Conservation (phyloP, 1,140 invertebrate species). For the Megalonaias nervosa region DNA sequence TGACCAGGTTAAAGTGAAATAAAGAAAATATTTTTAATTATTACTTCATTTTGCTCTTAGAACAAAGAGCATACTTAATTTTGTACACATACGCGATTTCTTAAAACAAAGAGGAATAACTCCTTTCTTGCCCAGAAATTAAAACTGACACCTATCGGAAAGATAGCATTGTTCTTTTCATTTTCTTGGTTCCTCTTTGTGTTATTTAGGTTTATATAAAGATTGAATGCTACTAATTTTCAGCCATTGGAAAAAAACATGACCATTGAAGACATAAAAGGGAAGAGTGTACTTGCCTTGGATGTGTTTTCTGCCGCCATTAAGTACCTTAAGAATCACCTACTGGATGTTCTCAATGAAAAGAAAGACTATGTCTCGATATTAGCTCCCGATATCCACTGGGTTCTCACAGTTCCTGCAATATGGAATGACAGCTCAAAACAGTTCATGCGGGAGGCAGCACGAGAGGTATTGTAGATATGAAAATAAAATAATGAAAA, state of each 20-base stretch:
- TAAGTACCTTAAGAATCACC: slow-evolving; percentile 3
- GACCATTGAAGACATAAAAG: slow-evolving; percentile 21
- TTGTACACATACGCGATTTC: too few relatives aligned
- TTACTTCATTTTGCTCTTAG: too few relatives aligned
- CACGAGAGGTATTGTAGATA: slow-evolving; percentile 7
- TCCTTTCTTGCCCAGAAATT: too few relatives aligned
- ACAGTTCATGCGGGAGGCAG: slow-evolving; percentile 30
- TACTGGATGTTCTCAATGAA: slow-evolving; percentile 1
- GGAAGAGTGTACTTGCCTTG: slow-evolving; percentile 21
- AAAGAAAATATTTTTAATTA: too few relatives aligned
- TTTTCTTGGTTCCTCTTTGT: too few relatives aligned
- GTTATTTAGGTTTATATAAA: too few relatives aligned
- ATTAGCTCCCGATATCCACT: slow-evolving; percentile 11
- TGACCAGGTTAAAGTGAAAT: too few relatives aligned
- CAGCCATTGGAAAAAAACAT: slow-evolving; percentile 25
- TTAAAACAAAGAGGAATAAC: too few relatives aligned
- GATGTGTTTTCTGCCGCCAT: slow-evolving; percentile 14
- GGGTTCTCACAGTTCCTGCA: slow-evolving; percentile 26
- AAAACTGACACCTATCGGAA: too few relatives aligned
- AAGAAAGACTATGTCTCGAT: background rate
- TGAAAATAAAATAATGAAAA: too few relatives aligned
- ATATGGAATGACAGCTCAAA: slow-evolving; percentile 29
- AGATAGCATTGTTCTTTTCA: too few relatives aligned
- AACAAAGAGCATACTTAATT: too few relatives aligned
- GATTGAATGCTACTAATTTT: background rate